Base-by-base conservation (phyloP, 2,797 vertebrate species). In the Rallus crepitans region DNA sequence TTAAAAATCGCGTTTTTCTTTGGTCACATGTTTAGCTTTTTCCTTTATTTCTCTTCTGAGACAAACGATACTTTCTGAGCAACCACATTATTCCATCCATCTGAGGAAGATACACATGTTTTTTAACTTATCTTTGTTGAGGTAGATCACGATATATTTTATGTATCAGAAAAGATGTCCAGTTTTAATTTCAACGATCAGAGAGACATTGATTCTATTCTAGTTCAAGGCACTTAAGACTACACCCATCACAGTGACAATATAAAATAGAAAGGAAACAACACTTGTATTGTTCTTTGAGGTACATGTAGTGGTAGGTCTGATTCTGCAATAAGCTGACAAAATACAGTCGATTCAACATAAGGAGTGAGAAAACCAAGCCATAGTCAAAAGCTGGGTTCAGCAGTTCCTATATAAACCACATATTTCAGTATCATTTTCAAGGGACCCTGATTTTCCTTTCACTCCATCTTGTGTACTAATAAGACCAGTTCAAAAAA, bases 201-300 rank as follows among this genome's bases (percentile, higher is more conserved):
- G 5, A 56, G 39, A 82, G 33, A 78, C 33, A 55, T 39, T 48
- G 23, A 65, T 89, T 73, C 15, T 73, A 9, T 83, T 81, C 30
- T 83, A 33, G 35, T 47, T 61, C 1, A 4, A 91, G 53, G 16
- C 15, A 45, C 21, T 87, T 66, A 87, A 87, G 1, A 40, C 47
- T n/a, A 73, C 0, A 0, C 15, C 50, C 17, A 63, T 70, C 21
- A n/a, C 27, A 61, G 11, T 25, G 30, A 50, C 15, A 55, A 3
- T 21, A 59, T 56, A 60, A 82, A 82, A 76, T 47, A 9, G 30
- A 84, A 94, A 59, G 24, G 17, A 28, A 82, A 71, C 4, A 84
- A 24, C 1, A 17, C 3, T 42, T 75, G 55, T 59, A 56, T 40
- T 66, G 18, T 28, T 61, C 28, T 65, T 2, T n/a, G 14, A 57